Conservation (phyloP, 1,140 invertebrate species). For the Dryas iulia region DNA sequence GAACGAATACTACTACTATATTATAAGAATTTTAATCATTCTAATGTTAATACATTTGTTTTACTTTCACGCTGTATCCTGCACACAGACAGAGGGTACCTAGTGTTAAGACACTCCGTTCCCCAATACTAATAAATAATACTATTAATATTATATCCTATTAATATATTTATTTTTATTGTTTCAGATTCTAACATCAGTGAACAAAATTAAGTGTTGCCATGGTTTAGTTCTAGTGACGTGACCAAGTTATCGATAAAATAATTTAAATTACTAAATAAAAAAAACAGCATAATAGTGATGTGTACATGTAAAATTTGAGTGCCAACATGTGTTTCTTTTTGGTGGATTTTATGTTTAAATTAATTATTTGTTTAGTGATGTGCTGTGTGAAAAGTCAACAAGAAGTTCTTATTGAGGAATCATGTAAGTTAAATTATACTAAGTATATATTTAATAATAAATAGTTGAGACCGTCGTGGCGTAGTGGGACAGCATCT, state of each 20-base stretch:
- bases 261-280: neutral
- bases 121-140: too few relatives aligned
- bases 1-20: too few relatives aligned
- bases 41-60: too few relatives aligned
- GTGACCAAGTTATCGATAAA: slow-evolving; percentile 9
- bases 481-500: neutral
- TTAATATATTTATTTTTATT: slow-evolving; percentile 13
- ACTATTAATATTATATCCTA: too few relatives aligned
- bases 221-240: neutral
- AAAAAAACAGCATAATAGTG: neutral
- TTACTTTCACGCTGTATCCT: too few relatives aligned
- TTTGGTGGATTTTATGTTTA: slow-evolving; percentile 1
- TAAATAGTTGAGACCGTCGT: neutral
- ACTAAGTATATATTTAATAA: neutral
- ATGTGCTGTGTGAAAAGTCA: slow-evolving; percentile 50
- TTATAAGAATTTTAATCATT: too few relatives aligned
- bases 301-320: slow-evolving; percentile 14
- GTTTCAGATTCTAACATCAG: slow-evolving; percentile 12
- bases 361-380: slow-evolving; percentile 36
- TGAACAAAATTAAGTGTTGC: neutral
- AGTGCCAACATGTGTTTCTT: slow-evolving; percentile 14
- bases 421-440: slow-evolving; percentile 53
- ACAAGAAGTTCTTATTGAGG: slow-evolving; percentile 65
- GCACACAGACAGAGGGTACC: too few relatives aligned
- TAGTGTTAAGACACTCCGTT: too few relatives aligned